Percentiles rank a stretch among this genome's conserved stretches.
These are phyloP conservation scores for Siphonodentalium dalli DNA, from an alignment of 2,888 invertebrate genomes.

Conservation along the genomic window DNA sequence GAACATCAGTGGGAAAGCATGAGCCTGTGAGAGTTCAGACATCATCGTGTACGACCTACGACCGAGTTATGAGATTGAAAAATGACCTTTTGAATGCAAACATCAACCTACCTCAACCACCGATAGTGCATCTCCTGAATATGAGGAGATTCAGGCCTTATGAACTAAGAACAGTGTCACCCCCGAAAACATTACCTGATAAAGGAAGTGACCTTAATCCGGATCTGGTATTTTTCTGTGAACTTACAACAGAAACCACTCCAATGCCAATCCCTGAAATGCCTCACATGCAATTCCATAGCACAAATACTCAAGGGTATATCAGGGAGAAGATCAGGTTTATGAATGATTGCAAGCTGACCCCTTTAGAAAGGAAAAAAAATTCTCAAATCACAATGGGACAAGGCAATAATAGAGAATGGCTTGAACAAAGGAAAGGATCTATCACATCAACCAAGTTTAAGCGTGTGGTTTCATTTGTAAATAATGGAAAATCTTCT, in stretches of 20 bases:
- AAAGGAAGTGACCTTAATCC: not conserved
- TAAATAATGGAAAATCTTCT: not conserved
- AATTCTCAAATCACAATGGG: slow-evolving; percentile 3
- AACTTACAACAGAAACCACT: not conserved
- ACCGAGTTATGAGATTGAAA: slow-evolving; percentile 5
- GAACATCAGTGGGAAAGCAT: too few species aligned
- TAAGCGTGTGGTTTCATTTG: not conserved
- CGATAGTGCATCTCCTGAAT: slow-evolving; percentile 12
- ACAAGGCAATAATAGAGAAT: slow-evolving; percentile 6
- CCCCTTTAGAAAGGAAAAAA: not conserved
- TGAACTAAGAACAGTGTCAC: not conserved
- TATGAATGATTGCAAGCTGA: not conserved
- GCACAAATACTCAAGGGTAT: too few species aligned
- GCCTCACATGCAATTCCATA: too few species aligned
- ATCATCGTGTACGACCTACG: too few species aligned
- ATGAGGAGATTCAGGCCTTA: slow-evolving; percentile 5
- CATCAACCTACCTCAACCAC: slow-evolving; percentile 4
- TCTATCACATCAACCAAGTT: slow-evolving; percentile 8
- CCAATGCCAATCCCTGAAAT: slow-evolving; percentile 11
- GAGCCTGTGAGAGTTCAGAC: too few species aligned
- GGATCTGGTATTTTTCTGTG: not conserved
- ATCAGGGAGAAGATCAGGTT: slow-evolving; percentile 6
- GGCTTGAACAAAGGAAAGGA: slow-evolving; percentile 11
- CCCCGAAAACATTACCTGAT: not conserved
- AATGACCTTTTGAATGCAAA: slow-evolving; percentile 10